Conservation (phyloP, 2,113 vertebrate species). For the Xyliphius kryptos region DNA sequence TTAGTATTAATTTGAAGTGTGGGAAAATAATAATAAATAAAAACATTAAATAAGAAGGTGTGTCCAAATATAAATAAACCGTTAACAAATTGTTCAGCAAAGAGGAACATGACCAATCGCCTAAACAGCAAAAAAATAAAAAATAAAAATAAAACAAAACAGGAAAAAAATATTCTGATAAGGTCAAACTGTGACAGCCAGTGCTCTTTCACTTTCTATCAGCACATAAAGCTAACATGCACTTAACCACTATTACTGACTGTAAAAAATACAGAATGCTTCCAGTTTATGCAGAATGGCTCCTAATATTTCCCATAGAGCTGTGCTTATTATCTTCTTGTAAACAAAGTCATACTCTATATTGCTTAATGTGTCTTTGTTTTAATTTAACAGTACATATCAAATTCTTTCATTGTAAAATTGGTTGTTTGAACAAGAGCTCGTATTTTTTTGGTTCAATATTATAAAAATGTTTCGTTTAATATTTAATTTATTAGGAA, state of each 20-base stretch:
- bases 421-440: too few relatives aligned
- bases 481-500: too few relatives aligned
- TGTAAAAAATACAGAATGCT: slow-evolving; percentile 31
- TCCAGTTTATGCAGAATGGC: slow-evolving; percentile 28
- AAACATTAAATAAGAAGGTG: too few relatives aligned
- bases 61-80: too few relatives aligned
- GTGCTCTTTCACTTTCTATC: slow-evolving; percentile 35
- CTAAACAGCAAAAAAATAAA: not conserved
- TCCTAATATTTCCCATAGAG: slow-evolving; percentile 15
- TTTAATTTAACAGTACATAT: too few relatives aligned
- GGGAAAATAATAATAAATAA: too few relatives aligned
- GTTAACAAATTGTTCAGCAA: slow-evolving; percentile 6
- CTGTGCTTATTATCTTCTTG: not conserved
- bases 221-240: slow-evolving; percentile 24
- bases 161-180: slow-evolving; percentile 26
- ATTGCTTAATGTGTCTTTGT: too few relatives aligned
- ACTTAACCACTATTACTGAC: slow-evolving; percentile 20
- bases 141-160: slow-evolving; percentile 8
- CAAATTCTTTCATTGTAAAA: too few relatives aligned
- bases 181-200: slow-evolving; percentile 32
- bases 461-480: too few relatives aligned
- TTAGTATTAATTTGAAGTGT: too few relatives aligned
- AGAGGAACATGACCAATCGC: not conserved
- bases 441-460: too few relatives aligned
- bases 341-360: slow-evolving; percentile 4